phyloP scores from a whole-genome alignment of 2,888 invertebrate species.

The Cordilura impudica region DNA sequence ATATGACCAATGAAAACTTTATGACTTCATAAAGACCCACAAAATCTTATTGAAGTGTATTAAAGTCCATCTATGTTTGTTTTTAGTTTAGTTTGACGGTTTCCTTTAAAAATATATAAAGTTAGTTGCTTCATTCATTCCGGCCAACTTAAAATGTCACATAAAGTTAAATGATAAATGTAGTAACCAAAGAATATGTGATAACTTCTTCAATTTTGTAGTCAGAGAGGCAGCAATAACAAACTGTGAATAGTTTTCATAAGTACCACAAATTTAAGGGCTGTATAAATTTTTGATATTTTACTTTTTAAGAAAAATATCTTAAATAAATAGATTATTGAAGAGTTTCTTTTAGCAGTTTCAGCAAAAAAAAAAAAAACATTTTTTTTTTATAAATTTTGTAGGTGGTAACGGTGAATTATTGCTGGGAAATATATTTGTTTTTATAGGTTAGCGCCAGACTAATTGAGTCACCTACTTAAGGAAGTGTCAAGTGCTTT shows the following conservation, averaged over 20 bases:
- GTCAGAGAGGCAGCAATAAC: background rate
- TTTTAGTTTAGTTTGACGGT: slow-evolving; percentile 36
- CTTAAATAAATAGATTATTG: slow-evolving; percentile 34
- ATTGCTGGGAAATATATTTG: background rate
- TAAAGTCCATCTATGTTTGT: slow-evolving; percentile 27
- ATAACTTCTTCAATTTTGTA: slow-evolving; percentile 68
- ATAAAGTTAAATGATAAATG: slow-evolving; percentile 75
- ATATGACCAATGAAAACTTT: slow-evolving; percentile 69
- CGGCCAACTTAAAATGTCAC: slow-evolving; percentile 69
- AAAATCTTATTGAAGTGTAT: slow-evolving; percentile 28
- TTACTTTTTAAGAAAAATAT: background rate
- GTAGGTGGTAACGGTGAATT: slow-evolving; percentile 19
- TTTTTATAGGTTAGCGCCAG: slow-evolving; percentile 42
- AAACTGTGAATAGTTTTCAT: background rate
- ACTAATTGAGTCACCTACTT: slow-evolving; percentile 47
- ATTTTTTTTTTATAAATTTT: slow-evolving; percentile 27
- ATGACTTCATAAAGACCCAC: slow-evolving; percentile 59
- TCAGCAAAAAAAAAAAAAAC: too few species aligned
- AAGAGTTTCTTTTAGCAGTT: background rate
- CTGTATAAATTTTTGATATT: background rate
- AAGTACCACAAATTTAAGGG: too few species aligned
- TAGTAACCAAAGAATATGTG: slow-evolving; percentile 73
- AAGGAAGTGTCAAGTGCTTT: slow-evolving; percentile 25
- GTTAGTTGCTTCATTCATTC: slow-evolving; percentile 51
- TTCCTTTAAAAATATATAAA: slow-evolving; percentile 53